A percentile compares a stretch with the other conserved stretches of the same genome.
phyloP scores from a whole-genome alignment of 1,140 invertebrate genomes.

The Sycophila sp. region DNA sequence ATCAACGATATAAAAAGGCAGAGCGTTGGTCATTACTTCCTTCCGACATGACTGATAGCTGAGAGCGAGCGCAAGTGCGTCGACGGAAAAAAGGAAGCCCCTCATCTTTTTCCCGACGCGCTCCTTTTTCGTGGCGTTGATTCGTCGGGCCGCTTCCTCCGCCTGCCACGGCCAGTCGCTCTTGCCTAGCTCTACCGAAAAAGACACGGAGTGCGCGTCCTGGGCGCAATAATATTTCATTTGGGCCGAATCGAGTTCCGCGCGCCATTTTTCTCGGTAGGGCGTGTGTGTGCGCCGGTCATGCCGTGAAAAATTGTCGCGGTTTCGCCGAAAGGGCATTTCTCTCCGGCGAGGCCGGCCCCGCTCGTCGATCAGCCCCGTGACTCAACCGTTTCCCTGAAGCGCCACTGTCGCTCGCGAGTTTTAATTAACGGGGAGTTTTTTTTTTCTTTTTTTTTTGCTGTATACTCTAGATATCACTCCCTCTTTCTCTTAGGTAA shows the following conservation, averaged over 20 bases:
- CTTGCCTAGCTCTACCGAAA: background rate
- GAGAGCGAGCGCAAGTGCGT: background rate
- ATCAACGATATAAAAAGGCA: too few species aligned
- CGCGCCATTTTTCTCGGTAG: background rate
- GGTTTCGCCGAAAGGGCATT: background rate
- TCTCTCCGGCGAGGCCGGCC: background rate
- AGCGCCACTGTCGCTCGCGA: too few species aligned
- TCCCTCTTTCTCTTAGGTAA: too few species aligned
- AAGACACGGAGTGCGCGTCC: too few species aligned
- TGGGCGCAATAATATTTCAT: background rate
- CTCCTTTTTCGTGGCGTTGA: background rate
- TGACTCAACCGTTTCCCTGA: background rate
- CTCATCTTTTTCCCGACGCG: slow-evolving; percentile 27
- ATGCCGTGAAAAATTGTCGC: background rate
- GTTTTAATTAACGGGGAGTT: slow-evolving; percentile 8
- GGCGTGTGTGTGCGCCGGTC: background rate
- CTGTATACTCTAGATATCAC: too few species aligned
- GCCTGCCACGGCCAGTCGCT: too few species aligned
- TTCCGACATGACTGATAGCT: background rate
- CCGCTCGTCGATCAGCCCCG: background rate
- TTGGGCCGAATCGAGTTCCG: background rate
- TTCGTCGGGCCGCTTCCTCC: background rate
- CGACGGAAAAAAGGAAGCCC: too few species aligned
- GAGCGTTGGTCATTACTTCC: background rate
- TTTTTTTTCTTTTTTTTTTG: too few species aligned